phyloP scores from a whole-genome alignment of 2,113 vertebrate genomes.

The Urocynchramus pylzowi region DNA sequence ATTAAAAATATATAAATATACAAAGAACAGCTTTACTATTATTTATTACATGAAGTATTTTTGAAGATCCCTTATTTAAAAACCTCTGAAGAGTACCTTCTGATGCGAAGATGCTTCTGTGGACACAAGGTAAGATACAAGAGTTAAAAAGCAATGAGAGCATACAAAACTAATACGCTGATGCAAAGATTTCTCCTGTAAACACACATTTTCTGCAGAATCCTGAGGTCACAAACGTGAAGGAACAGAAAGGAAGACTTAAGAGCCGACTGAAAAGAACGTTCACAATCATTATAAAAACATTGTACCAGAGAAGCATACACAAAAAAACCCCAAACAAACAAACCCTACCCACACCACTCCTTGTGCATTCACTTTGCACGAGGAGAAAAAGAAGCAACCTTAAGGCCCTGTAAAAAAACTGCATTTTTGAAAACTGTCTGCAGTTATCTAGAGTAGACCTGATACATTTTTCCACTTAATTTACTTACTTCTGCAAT shows the following conservation, averaged over 20 bases:
- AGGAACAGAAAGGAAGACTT: neutral
- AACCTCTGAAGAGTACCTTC: neutral
- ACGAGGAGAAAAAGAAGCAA: neutral
- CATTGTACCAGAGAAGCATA: neutral
- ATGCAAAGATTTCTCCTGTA: neutral
- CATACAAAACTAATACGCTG: neutral
- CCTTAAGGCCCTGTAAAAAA: neutral
- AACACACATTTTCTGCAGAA: neutral
- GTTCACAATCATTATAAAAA: neutral
- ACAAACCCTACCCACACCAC: neutral
- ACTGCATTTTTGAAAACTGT: neutral
- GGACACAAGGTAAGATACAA: neutral
- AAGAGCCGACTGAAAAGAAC: neutral
- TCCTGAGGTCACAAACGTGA: rapidly evolving
- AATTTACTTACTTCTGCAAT: neutral
- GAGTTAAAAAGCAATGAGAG: neutral
- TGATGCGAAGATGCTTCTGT: neutral
- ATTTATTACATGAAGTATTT: neutral
- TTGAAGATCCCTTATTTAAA: neutral
- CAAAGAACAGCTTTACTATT: neutral
- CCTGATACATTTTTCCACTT: neutral
- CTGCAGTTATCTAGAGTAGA: neutral
- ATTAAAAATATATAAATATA: neutral
- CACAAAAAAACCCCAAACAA: neutral
- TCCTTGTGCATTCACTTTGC: neutral